Evolutionary conservation across 2,888 invertebrate species (phyloP), one percentile per base, ranked within the genome.

Genomic region (Eugnorisma glareosa): DNA sequence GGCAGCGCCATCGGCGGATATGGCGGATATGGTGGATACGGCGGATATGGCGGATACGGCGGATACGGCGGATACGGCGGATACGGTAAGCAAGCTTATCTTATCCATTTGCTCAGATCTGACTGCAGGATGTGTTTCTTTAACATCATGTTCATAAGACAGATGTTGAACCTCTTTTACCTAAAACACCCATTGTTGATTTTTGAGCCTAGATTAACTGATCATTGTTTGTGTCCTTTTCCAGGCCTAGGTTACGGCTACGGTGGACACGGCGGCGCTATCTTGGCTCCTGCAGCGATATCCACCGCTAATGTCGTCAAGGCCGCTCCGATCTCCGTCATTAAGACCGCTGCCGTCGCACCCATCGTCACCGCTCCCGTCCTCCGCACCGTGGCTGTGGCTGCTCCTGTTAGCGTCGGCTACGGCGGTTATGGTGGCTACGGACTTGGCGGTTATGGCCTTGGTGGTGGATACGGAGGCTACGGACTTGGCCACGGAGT

Each of bases 291-390:
- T 0, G 93, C 94, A 2, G 94, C 94, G 57, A 91, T 95, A 67
- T 96, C 96, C 54, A 91, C 93, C 51, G 93, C 94, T 15, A 95
- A 93, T 89, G 48, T 95, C 21, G 82, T 91, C 73, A 95, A 93
- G 77, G 96, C 95, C 0, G 93, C 95, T 28, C 95, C 95, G 1
- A 95, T 96, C 64, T 92, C 95, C 4, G 81, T 96, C 18, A 90
- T 95, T 82, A 93, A 85, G 67, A 93, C 94, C 13, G 91, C 92
- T 1, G 90, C 92, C 0, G 81, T 92, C 21, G 89, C 93, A 8
- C 94, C 94, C 8, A 86, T 94, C 6, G 82, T 92, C 45, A 89
- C 91, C 48, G 92, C 93, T 5, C 93, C 93, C 4, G 82, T 93
- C 1, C 81, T 92, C 6, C 90, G 89, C 68, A 91, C 91, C 5